Base-by-base conservation (phyloP, 2,888 invertebrate species). In the Tribolium freemani region DNA sequence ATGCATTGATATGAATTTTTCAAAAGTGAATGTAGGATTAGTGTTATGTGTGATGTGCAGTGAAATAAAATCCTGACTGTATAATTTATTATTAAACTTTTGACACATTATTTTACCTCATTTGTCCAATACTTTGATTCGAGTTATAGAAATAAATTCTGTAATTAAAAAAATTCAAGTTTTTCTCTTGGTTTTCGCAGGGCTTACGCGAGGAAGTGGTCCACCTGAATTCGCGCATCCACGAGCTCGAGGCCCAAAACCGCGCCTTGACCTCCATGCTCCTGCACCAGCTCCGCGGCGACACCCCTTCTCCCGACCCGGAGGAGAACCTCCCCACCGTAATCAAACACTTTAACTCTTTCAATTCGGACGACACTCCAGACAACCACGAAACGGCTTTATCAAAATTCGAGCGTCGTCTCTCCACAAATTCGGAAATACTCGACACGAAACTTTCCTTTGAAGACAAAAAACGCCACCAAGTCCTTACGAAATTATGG, bases 211-310 rank as follows among this genome's bases (percentile, higher is more conserved):
- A 94, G 83, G 94, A 95, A 86, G 90, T 95, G 82, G 89, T 91
- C 69, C 91, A 91, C 74, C 88, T 95, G 10, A 92, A 93, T 81
- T 89, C 90, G 73, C 90, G 93, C 72, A 93, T 95, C 54, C 91
- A 92, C 77, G 94, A 95, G 83, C 87, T 95, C 77, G 95, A 95
- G 85, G 89, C 91, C 30, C 94, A 95, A 84, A 95, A 95, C 86
- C 88, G 91, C 68, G 91, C 93, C 26, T 87, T 95, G 71, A 93
- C 92, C 77, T 89, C 92, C 5, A 88, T 93, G 78, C 86, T 93
- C 74, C 90, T 93, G 71, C 91, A 93, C 69, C 91, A 91, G 82
- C 85, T 91, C 75, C 87, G 90, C 8, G 89, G 82, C 16, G 84
- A 84, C 20, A 77, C 79, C 48, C 72, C 74, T 30, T 90, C 4